phyloP scores from a whole-genome alignment of 2,888 invertebrate species.

The Limenitis camilla region DNA sequence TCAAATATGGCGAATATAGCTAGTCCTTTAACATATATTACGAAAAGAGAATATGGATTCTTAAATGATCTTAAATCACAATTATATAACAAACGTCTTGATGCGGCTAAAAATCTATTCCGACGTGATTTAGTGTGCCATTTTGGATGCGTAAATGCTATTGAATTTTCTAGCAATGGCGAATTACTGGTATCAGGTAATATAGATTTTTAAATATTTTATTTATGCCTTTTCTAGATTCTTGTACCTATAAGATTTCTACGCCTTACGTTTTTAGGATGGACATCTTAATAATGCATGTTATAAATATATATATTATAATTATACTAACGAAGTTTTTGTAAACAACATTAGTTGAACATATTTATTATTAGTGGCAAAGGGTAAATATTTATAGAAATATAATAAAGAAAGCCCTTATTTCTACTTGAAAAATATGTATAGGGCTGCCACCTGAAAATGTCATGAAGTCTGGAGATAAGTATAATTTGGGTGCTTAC shows the following conservation, averaged over 20 bases:
- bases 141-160: constrained; percentile 97
- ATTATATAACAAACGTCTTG: constrained; percentile 77
- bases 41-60: constrained; percentile 77
- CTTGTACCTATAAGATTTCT: no score
- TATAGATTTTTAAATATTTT: constrained; percentile 25
- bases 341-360: no score
- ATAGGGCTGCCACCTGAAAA: neutral
- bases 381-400: no score
- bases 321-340: no score
- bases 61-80: constrained; percentile 73
- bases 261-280: no score
- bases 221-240: neutral
- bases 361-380: no score
- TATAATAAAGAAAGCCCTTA: neutral
- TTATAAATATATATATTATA: no score
- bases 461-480: neutral
- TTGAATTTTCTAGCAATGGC: constrained; percentile 93
- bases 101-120: constrained; percentile 83
- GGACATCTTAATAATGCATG: no score
- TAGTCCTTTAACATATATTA: constrained; percentile 76
- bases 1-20: constrained; percentile 67
- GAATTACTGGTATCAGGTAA: constrained; percentile 91
- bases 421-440: neutral
- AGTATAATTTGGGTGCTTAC: no score
- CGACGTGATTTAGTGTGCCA: constrained; percentile 90